phyloP scores from a whole-genome alignment of 2,113 vertebrate genomes.

The Acanthisitta chloris region DNA sequence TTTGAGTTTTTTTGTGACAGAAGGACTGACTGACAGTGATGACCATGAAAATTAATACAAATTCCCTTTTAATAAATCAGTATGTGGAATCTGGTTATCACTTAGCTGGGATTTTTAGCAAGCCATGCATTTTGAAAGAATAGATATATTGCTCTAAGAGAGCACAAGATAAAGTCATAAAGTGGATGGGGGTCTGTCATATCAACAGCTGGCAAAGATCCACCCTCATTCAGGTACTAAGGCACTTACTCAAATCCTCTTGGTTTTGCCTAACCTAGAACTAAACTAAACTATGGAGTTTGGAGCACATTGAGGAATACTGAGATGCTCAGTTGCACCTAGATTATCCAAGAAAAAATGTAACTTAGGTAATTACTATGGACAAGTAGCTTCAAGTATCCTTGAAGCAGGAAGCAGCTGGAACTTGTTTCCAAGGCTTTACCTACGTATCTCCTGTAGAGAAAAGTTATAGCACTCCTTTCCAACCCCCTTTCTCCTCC shows the following conservation, averaged over 20 bases:
- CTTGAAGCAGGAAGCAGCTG: neutral
- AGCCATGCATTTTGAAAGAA: neutral
- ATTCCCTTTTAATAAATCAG: neutral
- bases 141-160: neutral
- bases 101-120: neutral
- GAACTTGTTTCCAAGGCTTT: neutral
- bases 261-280: neutral
- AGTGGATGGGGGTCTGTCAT: neutral
- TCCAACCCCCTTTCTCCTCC: neutral
- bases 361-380: neutral
- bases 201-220: neutral
- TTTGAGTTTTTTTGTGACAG: neutral
- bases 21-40: neutral
- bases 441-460: neutral
- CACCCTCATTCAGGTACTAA: neutral
- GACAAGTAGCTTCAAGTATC: neutral
- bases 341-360: neutral
- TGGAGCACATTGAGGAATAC: neutral
- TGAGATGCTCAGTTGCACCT: neutral
- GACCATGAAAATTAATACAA: neutral
- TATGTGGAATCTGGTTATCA: neutral
- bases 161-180: neutral
- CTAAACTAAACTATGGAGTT: neutral
- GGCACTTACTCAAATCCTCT: neutral
- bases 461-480: neutral